Evolutionary conservation across 1,140 invertebrate species (phyloP).

Genomic region (Anoplolepis gracilipes): DNA sequence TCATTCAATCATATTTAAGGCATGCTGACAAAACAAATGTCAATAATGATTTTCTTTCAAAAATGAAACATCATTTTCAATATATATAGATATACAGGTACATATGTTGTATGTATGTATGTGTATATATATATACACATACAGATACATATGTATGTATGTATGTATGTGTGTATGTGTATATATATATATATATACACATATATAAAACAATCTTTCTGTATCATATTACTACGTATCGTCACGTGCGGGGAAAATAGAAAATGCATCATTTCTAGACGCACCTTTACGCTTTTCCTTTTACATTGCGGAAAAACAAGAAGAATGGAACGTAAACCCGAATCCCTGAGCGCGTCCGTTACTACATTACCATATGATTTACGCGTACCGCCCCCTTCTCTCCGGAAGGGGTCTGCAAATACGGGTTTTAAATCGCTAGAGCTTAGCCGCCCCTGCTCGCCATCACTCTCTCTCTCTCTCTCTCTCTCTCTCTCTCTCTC

Average conservation of each 20-base stretch:
- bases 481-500: background rate
- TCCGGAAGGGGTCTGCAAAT: constrained; percentile 65
- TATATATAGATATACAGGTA: background rate
- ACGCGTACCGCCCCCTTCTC: constrained; percentile 70
- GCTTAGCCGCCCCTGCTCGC: constrained; percentile 59
- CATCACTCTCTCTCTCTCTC: background rate
- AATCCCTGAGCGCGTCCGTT: constrained; percentile 62
- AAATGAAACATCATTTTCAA: constrained; percentile 32
- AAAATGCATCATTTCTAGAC: background rate
- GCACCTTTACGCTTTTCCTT: background rate
- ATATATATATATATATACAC: too few relatives aligned
- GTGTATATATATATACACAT: too few relatives aligned
- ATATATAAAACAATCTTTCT: background rate
- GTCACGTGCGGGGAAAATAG: background rate
- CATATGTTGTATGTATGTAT: too few relatives aligned
- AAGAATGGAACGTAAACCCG: constrained; percentile 22
- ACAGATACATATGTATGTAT: too few relatives aligned
- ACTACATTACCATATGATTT: constrained; percentile 83
- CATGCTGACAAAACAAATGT: constrained; percentile 1
- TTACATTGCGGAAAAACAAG: background rate
- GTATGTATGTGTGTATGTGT: too few relatives aligned
- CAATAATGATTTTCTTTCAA: constrained; percentile 17
- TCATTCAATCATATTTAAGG: background rate
- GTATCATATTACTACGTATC: background rate
- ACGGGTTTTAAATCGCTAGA: constrained; percentile 81